Percentiles rank a stretch among this genome's conserved stretches.
Conservation (phyloP, 2,113 vertebrate species). For the Enhydra lutris region DNA sequence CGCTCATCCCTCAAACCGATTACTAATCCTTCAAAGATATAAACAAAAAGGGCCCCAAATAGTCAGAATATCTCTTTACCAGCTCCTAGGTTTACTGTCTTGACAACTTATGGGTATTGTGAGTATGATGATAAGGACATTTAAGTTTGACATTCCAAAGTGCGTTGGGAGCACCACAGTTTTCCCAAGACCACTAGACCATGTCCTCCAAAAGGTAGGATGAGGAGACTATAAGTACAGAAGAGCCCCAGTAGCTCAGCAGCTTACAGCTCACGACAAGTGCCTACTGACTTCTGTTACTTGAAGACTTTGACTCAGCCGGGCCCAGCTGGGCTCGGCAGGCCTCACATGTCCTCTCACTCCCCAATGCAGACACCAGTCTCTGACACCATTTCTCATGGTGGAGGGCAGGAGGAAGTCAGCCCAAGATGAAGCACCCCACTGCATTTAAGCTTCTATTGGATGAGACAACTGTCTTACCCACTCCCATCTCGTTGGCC, state of each 20-base stretch:
- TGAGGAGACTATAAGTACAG: background rate
- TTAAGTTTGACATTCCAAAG: background rate
- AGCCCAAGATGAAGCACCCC: background rate
- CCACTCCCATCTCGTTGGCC: background rate
- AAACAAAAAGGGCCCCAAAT: background rate
- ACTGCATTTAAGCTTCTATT: background rate
- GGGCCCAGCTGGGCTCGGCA: background rate
- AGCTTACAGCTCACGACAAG: background rate
- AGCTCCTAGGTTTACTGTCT: background rate
- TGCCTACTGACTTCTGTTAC: background rate
- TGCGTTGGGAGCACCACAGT: background rate
- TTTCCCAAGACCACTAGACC: background rate
- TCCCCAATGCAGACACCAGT: background rate
- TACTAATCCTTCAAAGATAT: background rate
- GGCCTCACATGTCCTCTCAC: background rate
- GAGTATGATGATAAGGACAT: background rate
- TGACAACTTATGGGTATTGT: background rate
- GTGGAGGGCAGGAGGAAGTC: background rate
- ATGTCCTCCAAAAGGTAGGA: background rate
- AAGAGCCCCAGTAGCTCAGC: background rate
- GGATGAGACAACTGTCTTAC: background rate
- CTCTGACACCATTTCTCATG: background rate
- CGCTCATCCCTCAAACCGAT: background rate
- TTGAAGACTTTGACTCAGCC: too few relatives aligned
- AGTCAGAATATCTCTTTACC: background rate